phyloP scores from a whole-genome alignment of 30 jellyfish, hydroid and myxozoan species.

The Aurelia coerulea region DNA sequence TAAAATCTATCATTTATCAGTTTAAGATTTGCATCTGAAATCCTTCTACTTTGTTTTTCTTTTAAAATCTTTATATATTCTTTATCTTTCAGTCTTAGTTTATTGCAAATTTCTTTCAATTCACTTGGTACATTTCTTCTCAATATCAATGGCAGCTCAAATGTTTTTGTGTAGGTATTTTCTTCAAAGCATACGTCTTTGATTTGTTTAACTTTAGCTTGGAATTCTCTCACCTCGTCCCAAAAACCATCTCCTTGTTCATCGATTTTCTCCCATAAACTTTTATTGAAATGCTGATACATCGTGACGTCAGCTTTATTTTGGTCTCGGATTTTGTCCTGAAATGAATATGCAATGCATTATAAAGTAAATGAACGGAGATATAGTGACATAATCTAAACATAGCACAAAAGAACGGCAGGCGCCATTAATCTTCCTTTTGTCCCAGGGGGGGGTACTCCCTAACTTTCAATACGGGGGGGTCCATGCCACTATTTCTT shows the following conservation, averaged over 20 bases:
- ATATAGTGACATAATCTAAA: no score
- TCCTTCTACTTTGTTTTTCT: constrained; percentile 20
- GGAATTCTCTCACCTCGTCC: constrained; percentile 70
- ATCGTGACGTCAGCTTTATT: constrained; percentile 81
- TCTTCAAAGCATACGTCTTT: constrained; percentile 66
- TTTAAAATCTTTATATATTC: constrained; percentile 35
- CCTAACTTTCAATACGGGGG: no score
- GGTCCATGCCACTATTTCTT: no score
- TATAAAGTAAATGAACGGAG: no score
- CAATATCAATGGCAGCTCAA: constrained; percentile 53
- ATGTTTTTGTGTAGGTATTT: constrained; percentile 32
- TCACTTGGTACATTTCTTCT: constrained; percentile 45
- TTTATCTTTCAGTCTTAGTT: constrained; percentile 22
- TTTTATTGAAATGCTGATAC: constrained; percentile 79
- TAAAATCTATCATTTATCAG: neutral
- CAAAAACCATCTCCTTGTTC: constrained; percentile 62
- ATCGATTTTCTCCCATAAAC: constrained; percentile 88
- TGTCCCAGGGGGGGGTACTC: no score
- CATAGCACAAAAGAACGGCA: no score
- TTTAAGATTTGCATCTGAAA: neutral
- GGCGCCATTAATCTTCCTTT: no score
- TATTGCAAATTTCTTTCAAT: constrained; percentile 21
- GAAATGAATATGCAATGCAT: neutral
- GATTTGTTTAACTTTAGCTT: constrained; percentile 47
- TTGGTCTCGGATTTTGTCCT: constrained; percentile 70